These are phyloP conservation scores for Amphipoea oculea DNA, from an alignment of 2,888 invertebrate genomes.

Conservation along the genomic window DNA sequence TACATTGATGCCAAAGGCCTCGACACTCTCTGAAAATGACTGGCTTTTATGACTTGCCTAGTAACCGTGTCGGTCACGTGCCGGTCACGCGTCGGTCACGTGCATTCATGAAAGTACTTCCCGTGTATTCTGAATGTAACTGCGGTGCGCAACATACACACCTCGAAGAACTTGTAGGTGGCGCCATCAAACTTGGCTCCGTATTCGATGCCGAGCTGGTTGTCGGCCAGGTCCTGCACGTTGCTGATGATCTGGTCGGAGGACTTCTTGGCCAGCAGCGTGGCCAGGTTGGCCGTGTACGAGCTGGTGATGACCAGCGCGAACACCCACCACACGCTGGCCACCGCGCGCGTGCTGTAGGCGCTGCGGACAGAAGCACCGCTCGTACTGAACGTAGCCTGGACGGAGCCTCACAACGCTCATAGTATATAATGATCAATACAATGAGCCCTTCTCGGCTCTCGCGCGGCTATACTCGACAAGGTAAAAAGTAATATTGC, in stretches of 20 bases:
- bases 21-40: neutral
- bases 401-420: neutral
- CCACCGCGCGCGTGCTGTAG: slow-evolving; percentile 96
- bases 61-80: neutral
- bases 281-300: slow-evolving; percentile 97
- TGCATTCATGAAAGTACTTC: neutral
- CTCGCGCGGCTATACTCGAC: neutral
- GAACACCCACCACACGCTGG: slow-evolving; percentile 97
- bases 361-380: slow-evolving; percentile 90
- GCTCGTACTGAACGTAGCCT: neutral
- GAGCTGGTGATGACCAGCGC: slow-evolving; percentile 96
- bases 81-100: neutral
- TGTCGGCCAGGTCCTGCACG: slow-evolving; percentile 95
- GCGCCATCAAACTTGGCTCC: slow-evolving; percentile 96
- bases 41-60: neutral
- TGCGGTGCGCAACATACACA: slow-evolving; percentile 74
- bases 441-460: neutral
- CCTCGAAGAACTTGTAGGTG: slow-evolving; percentile 97
- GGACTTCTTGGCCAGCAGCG: slow-evolving; percentile 95
- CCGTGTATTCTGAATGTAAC: neutral
- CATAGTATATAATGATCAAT: neutral
- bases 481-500: neutral
- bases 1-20: neutral
- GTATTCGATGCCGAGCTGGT: slow-evolving; percentile 95
- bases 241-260: slow-evolving; percentile 92